Percentiles rank a stretch among this genome's conserved stretches.
phyloP scores from a whole-genome alignment of 2,888 invertebrate genomes.

The Bellardia pandia region DNA sequence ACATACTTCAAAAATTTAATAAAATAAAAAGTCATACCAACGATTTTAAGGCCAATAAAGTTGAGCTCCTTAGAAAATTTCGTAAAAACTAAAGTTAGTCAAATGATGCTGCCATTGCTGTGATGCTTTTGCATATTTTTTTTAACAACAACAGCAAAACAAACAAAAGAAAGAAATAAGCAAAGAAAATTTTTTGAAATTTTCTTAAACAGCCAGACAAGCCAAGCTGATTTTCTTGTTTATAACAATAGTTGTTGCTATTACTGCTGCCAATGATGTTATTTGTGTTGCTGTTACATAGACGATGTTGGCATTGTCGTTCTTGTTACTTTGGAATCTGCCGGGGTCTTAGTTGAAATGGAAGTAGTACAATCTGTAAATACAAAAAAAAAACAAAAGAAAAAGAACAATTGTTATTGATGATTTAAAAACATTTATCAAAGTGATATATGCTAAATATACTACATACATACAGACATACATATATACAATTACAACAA shows the following conservation, averaged over 20 bases:
- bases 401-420: slow-evolving; percentile 72
- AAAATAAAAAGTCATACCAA: slow-evolving; percentile 51
- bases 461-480: slow-evolving; percentile 36
- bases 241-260: slow-evolving; percentile 34
- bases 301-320: neutral
- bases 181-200: slow-evolving; percentile 31
- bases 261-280: slow-evolving; percentile 39
- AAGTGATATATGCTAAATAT: slow-evolving; percentile 75
- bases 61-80: slow-evolving; percentile 46
- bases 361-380: slow-evolving; percentile 64
- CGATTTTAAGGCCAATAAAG: slow-evolving; percentile 21
- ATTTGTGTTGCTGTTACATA: slow-evolving; percentile 25
- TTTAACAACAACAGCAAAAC: neutral
- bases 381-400: slow-evolving; percentile 22
- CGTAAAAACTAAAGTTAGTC: slow-evolving; percentile 35
- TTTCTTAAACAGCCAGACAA: slow-evolving; percentile 24
- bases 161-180: neutral
- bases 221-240: slow-evolving; percentile 37
- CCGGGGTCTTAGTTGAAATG: slow-evolving; percentile 58
- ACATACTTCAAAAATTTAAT: neutral
- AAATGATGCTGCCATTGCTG: slow-evolving; percentile 25
- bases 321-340: slow-evolving; percentile 51
- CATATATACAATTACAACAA: slow-evolving; percentile 18
- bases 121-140: slow-evolving; percentile 49
- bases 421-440: slow-evolving; percentile 75